Evolutionary conservation across 2,797 vertebrate genomes (phyloP).

Genomic region (Sebastes matsubarae): DNA sequence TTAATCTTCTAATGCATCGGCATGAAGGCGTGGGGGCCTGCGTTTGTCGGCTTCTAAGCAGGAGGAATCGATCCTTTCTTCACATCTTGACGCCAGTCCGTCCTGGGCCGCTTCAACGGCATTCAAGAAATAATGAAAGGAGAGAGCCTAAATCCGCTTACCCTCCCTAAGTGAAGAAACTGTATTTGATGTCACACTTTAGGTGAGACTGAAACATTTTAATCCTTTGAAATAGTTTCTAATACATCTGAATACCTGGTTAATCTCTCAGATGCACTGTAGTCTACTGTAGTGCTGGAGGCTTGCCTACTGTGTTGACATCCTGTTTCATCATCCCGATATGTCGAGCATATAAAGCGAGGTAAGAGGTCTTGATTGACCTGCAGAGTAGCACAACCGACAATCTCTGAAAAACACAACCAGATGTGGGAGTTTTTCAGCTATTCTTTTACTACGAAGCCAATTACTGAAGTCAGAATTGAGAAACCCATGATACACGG

Average conservation of each 20-base stretch:
- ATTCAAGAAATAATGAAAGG: slow-evolving; percentile 70
- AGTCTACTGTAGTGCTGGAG: slow-evolving; percentile 48
- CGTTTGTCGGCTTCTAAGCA: slow-evolving; percentile 71
- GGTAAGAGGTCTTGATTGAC: slow-evolving; percentile 59
- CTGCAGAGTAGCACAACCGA: slow-evolving; percentile 34
- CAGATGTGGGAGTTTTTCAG: slow-evolving; percentile 39
- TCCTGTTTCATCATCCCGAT: slow-evolving; percentile 66
- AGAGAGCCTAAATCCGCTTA: slow-evolving; percentile 73
- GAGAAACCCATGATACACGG: slow-evolving; percentile 13
- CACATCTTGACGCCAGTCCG: slow-evolving; percentile 61
- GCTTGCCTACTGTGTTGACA: slow-evolving; percentile 64
- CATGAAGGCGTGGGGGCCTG: slow-evolving; percentile 58
- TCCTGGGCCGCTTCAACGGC: slow-evolving; percentile 68
- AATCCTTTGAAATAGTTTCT: slow-evolving; percentile 81
- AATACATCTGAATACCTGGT: slow-evolving; percentile 76
- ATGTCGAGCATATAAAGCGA: slow-evolving; percentile 40
- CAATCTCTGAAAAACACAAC: slow-evolving; percentile 39
- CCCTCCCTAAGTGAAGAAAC: slow-evolving; percentile 60
- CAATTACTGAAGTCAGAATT: slow-evolving; percentile 37
- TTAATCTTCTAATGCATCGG: slow-evolving; percentile 87
- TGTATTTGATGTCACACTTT: slow-evolving; percentile 75
- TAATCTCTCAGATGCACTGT: slow-evolving; percentile 73
- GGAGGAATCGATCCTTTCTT: slow-evolving; percentile 76
- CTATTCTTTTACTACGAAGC: slow-evolving; percentile 24
- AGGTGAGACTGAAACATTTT: slow-evolving; percentile 72